Base-by-base conservation (phyloP, 1,140 invertebrate genomes). In the Proales similis region DNA sequence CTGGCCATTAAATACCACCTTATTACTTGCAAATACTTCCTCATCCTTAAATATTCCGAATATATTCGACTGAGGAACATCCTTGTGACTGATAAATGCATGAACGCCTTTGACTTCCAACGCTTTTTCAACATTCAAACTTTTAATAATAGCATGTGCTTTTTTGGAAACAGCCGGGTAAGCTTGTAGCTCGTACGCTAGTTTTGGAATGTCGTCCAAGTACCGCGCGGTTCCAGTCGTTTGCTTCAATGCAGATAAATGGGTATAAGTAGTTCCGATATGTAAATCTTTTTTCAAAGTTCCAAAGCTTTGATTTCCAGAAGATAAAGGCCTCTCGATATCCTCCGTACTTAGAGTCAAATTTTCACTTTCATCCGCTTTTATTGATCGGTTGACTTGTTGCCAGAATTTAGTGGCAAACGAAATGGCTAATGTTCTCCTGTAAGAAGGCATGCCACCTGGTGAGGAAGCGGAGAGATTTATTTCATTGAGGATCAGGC, bases 201-300 rank as follows among this genome's bases (percentile, higher is more conserved):
- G 78, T 48, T 71, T 73, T 0, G 88, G 87, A 63, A 91, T 83
- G 70, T 96, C 92, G 73, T 92, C 89, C 65, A 85, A 84, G 71
- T 94, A 96, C 32, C 88, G 74, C 4, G 91, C 90, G 78, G 93
- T 89, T 9, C 90, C 90, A 4, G 87, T 85, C 1, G 85, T 85
- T 77, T 95, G 91, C 72, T 94, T 90, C 5, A 82, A 76, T 0
- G 86, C 89, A 14, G 88, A 87, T 1, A 79, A 68, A 70, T 96
- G 91, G 0, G 84, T 78, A 26, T 91, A 77, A 0, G 90, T 86
- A 64, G 84, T 79, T 1, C 90, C 88, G 19, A 96, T 26, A 84
- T 77, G 77, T 93, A 86, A 24, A 74, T 76, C 7, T 69, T 67
- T 11, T 76, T 72, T 71, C 85, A 83, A 45, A 77, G 77, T 9